These are phyloP conservation scores for Pyralis farinalis DNA, from an alignment of 2,888 invertebrate species.

Conservation along the genomic window DNA sequence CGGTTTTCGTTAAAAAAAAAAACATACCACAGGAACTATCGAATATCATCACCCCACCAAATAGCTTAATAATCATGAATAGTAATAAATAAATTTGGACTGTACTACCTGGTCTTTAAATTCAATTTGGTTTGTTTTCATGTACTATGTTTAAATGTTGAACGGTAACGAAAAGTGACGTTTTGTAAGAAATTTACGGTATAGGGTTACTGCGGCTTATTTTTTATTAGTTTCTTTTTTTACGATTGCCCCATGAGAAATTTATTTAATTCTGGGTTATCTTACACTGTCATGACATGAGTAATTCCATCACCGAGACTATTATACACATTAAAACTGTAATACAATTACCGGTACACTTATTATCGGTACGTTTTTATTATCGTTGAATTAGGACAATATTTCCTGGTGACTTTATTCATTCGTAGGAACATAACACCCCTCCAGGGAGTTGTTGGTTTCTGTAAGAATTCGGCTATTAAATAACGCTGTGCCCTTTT, in stretches of 20 bases:
- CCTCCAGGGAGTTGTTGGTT: no score
- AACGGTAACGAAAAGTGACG: slow-evolving; percentile 37
- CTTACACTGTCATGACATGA: slow-evolving; percentile 1
- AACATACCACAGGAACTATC: slow-evolving; percentile 49
- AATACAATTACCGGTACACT: no score
- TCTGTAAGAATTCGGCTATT: no score
- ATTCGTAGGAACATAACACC: no score
- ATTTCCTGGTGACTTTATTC: no score
- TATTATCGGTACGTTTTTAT: no score
- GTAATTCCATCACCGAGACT: no score
- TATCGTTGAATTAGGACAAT: no score
- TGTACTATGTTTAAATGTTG: slow-evolving; percentile 22
- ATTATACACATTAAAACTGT: no score
- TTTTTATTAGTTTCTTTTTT: slow-evolving; percentile 30
- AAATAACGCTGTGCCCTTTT: no score
- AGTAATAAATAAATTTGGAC: slow-evolving; percentile 19
- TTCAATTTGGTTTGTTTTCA: slow-evolving; percentile 6
- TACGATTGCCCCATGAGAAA: slow-evolving; percentile 9
- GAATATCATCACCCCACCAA: slow-evolving; percentile 46
- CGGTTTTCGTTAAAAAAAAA: slow-evolving; percentile 35
- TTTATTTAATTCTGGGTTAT: slow-evolving; percentile 14
- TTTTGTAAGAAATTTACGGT: slow-evolving; percentile 39
- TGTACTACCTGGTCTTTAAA: slow-evolving; percentile 15
- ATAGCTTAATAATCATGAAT: slow-evolving; percentile 42
- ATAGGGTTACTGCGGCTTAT: slow-evolving; percentile 34